These are phyloP conservation scores for Petrocephalus sullivani DNA, from an alignment of 2,797 vertebrate species.

Conservation along the genomic window DNA sequence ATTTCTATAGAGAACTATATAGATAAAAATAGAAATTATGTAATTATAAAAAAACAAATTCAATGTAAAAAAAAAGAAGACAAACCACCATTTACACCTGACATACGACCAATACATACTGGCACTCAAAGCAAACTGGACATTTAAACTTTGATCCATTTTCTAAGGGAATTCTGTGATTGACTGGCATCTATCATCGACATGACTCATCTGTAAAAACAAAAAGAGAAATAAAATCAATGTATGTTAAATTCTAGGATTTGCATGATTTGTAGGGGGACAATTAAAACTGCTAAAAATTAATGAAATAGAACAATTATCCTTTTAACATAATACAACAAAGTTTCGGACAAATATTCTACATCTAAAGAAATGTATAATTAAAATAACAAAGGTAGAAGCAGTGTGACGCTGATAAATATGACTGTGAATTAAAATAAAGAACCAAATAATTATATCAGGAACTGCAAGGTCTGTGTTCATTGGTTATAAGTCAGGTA, in stretches of 20 bases:
- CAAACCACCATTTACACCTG: background rate
- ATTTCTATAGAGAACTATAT: background rate
- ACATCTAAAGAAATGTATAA: background rate
- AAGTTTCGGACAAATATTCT: background rate
- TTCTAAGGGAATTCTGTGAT: conserved; percentile 42
- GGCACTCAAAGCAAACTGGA: background rate
- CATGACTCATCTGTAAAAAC: conserved; percentile 71
- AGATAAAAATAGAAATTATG: background rate
- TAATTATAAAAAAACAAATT: background rate
- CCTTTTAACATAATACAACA: background rate
- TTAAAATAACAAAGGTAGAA: background rate
- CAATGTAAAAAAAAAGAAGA: background rate
- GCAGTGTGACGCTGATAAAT: background rate
- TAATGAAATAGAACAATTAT: background rate
- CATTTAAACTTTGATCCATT: conserved; percentile 4
- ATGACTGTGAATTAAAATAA: background rate
- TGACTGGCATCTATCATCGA: conserved; percentile 57
- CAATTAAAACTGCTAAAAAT: background rate
- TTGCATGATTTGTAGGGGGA: background rate
- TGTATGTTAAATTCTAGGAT: background rate
- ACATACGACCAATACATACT: background rate
- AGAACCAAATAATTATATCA: background rate
- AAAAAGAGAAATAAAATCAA: conserved; percentile 11
- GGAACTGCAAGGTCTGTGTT: background rate
- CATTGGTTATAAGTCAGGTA: background rate